Evolutionary conservation across 2,113 vertebrate genomes (phyloP).

Genomic region (Mixornis gularis): DNA sequence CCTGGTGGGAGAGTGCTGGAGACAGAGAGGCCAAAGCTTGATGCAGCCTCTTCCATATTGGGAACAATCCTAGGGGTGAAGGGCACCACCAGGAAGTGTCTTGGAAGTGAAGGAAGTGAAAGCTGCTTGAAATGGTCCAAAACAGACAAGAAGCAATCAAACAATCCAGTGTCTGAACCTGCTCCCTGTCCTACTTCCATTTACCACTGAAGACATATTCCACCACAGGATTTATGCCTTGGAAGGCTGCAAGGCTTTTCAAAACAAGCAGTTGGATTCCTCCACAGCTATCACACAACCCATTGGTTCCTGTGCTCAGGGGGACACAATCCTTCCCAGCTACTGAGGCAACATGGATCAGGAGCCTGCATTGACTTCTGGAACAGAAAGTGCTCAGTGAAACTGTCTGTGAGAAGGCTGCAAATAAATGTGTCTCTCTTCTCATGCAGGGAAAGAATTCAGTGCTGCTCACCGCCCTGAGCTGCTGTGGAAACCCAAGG

Average conservation of each 20-base stretch:
- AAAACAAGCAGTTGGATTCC: neutral
- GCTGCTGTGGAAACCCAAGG: neutral
- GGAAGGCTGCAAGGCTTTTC: neutral
- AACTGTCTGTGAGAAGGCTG: neutral
- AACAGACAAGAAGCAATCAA: neutral
- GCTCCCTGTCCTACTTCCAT: neutral
- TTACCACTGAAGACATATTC: neutral
- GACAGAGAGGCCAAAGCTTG: neutral
- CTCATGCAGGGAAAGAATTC: neutral
- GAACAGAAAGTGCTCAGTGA: neutral
- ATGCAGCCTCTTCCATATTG: neutral
- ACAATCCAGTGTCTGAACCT: neutral
- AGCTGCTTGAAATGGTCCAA: neutral
- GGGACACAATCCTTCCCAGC: neutral
- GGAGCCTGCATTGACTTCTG: neutral
- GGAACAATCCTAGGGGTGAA: neutral
- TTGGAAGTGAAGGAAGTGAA: neutral
- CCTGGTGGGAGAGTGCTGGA: neutral
- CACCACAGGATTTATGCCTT: neutral
- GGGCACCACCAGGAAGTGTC: neutral
- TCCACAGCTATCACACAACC: neutral
- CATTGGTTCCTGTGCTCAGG: fast-evolving
- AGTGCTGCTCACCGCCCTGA: neutral
- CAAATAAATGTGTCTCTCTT: neutral
- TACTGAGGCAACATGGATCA: neutral